Evolutionary conservation across 2,797 vertebrate species (phyloP), one percentile per base, ranked within the genome.

Genomic region (Pelobates cultripes): DNA sequence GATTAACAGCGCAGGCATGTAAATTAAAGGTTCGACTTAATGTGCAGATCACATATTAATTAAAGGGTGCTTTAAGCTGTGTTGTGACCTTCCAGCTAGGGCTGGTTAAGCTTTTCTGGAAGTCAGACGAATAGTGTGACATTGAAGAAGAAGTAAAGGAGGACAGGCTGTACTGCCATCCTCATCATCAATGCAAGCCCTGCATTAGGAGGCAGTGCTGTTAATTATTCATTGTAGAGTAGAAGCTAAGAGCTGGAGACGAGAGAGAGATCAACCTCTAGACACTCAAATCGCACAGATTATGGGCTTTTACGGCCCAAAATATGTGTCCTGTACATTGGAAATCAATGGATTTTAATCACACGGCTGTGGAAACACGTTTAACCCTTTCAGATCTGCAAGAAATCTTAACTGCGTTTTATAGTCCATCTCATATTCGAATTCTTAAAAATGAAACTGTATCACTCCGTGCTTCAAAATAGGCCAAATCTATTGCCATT

Each of bases 181-280:
- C 81, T 83, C 75, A 61, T 82, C 69, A 45, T 72, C 75, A 28
- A 78, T 78, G 70, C 81, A 78, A 78, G 66, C 63, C 68, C 77
- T 75, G 82, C 72, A 79, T 79, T 75, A 75, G 57, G 40, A 84
- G 72, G 57, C 43, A 43, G 72, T 8, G 41, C 55, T 10, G 44
- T 84, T 79, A 79, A 84, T 84, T 79, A 84, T 84, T 84, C 67
- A 84, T 79, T 55, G 77, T 55, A 74, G 71, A 69, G 75, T 75
- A 76, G 67, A 42, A 42, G 55, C 75, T 55, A 47, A 73, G 72
- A 45, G 81, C 76, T 63, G 78, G 75, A 53, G 69, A 73, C 74
- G 76, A 51, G 9, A 6, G 55, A 83, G 64, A 44, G 17, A 78
- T 73, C 55, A 42, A 60, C 81, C 76, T 43, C 76, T 63, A 66